These are phyloP conservation scores for Nothocercus nigrocapillus DNA, from an alignment of 2,113 vertebrate species.

Conservation along the genomic window DNA sequence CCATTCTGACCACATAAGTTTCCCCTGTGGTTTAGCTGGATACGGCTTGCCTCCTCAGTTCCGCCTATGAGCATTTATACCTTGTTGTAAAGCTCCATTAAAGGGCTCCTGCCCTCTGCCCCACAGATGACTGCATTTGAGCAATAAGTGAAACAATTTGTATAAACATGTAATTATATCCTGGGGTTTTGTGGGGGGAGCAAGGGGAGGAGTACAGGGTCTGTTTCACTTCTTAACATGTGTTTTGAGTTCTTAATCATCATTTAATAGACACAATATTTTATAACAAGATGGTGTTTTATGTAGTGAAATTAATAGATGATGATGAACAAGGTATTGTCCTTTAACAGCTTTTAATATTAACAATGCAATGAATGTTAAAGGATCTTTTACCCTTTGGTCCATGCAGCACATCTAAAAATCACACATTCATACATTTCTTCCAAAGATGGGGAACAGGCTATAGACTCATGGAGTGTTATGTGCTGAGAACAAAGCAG, in stretches of 20 bases:
- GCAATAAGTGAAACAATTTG: neutral
- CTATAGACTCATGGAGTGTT: neutral
- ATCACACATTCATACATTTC: neutral
- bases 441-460: neutral
- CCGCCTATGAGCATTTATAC: neutral
- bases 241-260: neutral
- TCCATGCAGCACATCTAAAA: neutral
- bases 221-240: neutral
- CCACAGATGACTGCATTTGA: neutral
- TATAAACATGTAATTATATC: neutral
- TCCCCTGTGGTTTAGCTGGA: neutral
- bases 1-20: neutral
- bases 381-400: neutral
- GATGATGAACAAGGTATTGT: neutral
- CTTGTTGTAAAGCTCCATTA: neutral
- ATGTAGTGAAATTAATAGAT: neutral
- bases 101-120: neutral
- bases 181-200: neutral
- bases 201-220: neutral
- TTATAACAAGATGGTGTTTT: neutral
- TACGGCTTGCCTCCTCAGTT: neutral
- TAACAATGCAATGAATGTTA: neutral
- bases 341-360: neutral
- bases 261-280: neutral
- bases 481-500: neutral